These are phyloP conservation scores for Scaptomyza tumidula DNA, from an alignment of 2,888 invertebrate species.

Conservation along the genomic window DNA sequence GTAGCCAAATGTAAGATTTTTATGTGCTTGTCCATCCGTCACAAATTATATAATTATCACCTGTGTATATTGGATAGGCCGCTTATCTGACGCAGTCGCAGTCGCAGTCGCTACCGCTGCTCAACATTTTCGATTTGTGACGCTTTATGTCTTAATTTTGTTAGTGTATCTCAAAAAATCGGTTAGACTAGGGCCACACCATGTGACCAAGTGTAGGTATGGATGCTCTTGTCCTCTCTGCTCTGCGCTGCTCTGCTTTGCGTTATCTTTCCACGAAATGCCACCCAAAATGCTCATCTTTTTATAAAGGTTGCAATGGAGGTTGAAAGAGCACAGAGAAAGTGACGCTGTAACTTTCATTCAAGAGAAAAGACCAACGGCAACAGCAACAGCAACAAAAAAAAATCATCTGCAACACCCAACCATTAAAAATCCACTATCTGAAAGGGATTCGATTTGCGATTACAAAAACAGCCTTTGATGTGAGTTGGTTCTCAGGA, in stretches of 20 bases:
- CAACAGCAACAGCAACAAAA: constrained; percentile 23
- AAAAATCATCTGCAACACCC: constrained; percentile 1
- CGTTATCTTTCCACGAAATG: constrained; percentile 73
- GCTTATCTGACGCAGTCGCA: constrained; percentile 73
- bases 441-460: constrained; percentile 21
- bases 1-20: constrained; percentile 74
- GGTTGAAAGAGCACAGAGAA: constrained; percentile 41
- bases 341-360: constrained; percentile 66
- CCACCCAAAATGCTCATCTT: constrained; percentile 73
- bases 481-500: background rate
- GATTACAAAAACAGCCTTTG: constrained; percentile 13
- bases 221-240: constrained; percentile 16
- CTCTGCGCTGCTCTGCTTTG: constrained; percentile 24
- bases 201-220: constrained; percentile 37
- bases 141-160: constrained; percentile 82
- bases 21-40: constrained; percentile 81
- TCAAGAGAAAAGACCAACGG: constrained; percentile 50
- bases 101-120: constrained; percentile 44
- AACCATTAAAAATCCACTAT: constrained; percentile 4
- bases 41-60: constrained; percentile 83
- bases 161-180: constrained; percentile 39
- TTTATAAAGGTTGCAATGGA: constrained; percentile 43
- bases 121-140: constrained; percentile 82
- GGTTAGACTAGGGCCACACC: constrained; percentile 44
- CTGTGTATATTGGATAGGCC: constrained; percentile 79